Conservation (phyloP, 2,113 vertebrate species). For the Pomatorhinus ruficollis region DNA sequence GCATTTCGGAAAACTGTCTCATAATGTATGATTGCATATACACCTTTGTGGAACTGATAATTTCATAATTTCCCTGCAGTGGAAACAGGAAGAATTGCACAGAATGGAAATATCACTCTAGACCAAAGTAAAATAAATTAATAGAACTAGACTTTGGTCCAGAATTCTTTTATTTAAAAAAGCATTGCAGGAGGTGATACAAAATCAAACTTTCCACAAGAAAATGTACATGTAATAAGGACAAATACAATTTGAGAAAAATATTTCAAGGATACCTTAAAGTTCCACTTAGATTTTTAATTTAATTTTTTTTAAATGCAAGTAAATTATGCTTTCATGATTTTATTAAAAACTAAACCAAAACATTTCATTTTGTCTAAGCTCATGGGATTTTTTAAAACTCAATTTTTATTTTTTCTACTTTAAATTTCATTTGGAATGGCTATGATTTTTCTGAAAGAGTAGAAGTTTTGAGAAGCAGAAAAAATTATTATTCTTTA, state of each 20-base stretch:
- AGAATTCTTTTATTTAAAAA: neutral
- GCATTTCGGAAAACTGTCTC: neutral
- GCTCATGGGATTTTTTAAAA: neutral
- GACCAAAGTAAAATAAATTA: neutral
- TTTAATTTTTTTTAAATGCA: neutral
- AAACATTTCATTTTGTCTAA: neutral
- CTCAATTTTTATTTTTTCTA: neutral
- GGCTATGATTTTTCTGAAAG: neutral
- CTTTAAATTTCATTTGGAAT: neutral
- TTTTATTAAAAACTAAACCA: neutral
- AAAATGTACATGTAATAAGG: neutral
- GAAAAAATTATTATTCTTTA: neutral
- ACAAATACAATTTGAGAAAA: neutral
- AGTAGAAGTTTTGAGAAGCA: neutral
- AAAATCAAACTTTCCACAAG: neutral
- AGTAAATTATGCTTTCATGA: neutral
- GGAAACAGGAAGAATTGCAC: neutral
- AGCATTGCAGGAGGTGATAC: neutral
- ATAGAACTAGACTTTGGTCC: neutral
- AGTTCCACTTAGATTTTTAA: neutral
- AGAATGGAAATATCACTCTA: neutral
- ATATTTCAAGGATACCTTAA: neutral
- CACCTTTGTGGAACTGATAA: neutral
- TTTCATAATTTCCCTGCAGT: neutral
- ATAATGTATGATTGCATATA: neutral